Evolutionary conservation across 1,140 invertebrate species (phyloP), one percentile per base, ranked within the genome.

Genomic region (Drosophila mojavensis): DNA sequence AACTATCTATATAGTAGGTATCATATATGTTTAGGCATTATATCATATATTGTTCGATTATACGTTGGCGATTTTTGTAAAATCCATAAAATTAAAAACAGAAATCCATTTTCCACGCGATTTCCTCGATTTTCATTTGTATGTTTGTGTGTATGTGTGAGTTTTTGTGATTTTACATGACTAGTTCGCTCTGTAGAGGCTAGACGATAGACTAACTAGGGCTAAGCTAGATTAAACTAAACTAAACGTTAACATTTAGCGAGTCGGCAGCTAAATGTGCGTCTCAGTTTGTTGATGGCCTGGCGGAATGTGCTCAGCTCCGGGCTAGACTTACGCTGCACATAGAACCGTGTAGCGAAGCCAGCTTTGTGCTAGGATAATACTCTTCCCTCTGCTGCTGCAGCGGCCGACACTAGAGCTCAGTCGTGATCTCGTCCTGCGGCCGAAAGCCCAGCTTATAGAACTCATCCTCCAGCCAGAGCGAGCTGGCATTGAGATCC

Each of bases 351-450:
- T 51, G 65, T 84, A 84, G 81, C 81, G 68, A 53, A 43, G 77
- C 66, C 73, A 89, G 69, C 66, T 69, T 20, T 71, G 68, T 53
- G 55, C 60, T 56, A 69, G 61, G 58, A 67, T 85, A 88, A 86
- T 84, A 78, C 66, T 77, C 77, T 70, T 60, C 53, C 30, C 1
- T 39, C 53, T 13, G 13, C 26, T 36, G 15, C 10, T 10, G 51
- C 51, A n/a, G 66, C 51, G 30, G 66, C n/a, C 28, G 66, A 62
- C 55, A 63, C 79, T 93, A 96, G 81, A 96, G 93, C 93, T 96
- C 95, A 50, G 95, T 96, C 33, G 95, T 96, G 60, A 96, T 96
- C 93, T 95, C 95, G 90, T 96, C 95, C 85, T 96, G 95, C 36
- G 95, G 95, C 78, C 95, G 93, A 85, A 95, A 95, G 50, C 95